phyloP scores from a whole-genome alignment of 2,888 invertebrate species.

The Nasonia oneida region DNA sequence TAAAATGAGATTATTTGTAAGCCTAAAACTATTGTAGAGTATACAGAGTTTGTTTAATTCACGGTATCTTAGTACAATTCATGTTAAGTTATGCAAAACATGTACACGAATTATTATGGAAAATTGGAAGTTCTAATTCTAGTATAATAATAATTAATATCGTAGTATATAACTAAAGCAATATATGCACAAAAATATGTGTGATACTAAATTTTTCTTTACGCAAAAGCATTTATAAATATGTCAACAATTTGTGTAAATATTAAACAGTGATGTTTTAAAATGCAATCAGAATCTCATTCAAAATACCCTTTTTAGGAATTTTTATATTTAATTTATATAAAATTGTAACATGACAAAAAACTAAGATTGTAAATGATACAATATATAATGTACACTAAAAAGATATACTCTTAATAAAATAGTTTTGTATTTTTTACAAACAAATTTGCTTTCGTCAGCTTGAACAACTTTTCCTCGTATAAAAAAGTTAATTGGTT shows the following conservation, averaged over 20 bases:
- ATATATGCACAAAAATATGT: slow-evolving; percentile 38
- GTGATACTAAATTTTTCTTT: slow-evolving; percentile 21
- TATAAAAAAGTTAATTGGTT: slow-evolving; percentile 48
- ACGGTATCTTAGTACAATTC: slow-evolving; percentile 27
- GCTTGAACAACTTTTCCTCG: slow-evolving; percentile 9
- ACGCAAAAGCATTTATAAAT: slow-evolving; percentile 51
- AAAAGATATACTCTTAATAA: slow-evolving; percentile 50
- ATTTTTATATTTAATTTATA: slow-evolving; percentile 42
- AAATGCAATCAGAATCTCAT: slow-evolving; percentile 51
- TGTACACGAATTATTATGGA: slow-evolving; percentile 29
- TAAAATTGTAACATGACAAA: slow-evolving; percentile 50
- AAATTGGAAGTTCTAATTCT: slow-evolving; percentile 39
- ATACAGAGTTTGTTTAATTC: slow-evolving; percentile 13
- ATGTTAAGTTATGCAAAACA: slow-evolving; percentile 30
- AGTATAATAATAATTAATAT: slow-evolving; percentile 1
- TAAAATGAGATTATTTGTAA: slow-evolving; percentile 12
- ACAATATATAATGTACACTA: slow-evolving; percentile 37
- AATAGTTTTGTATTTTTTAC: slow-evolving; percentile 51
- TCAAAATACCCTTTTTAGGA: slow-evolving; percentile 19
- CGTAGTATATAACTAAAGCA: slow-evolving; percentile 20
- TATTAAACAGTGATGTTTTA: slow-evolving; percentile 36
- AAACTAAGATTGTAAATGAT: slow-evolving; percentile 47
- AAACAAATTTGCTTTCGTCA: slow-evolving; percentile 42
- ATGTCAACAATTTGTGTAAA: slow-evolving; percentile 45
- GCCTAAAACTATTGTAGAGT: slow-evolving; percentile 2